Evolutionary conservation across 2,888 invertebrate species (phyloP).

Genomic region (Tetragonisca angustula): DNA sequence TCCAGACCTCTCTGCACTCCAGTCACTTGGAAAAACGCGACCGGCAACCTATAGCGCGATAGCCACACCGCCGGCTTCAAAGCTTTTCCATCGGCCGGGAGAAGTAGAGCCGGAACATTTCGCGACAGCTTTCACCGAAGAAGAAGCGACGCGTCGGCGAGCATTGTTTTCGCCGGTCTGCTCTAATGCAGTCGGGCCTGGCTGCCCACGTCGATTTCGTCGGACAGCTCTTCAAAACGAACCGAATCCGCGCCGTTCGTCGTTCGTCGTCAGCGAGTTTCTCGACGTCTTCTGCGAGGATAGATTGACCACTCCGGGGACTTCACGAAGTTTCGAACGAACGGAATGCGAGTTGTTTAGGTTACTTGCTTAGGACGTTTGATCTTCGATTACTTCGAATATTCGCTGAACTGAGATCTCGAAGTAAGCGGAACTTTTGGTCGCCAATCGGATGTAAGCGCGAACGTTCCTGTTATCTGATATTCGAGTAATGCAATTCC

Average conservation of each 20-base stretch:
- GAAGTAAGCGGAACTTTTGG: too few relatives aligned
- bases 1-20: slow-evolving; percentile 55
- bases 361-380: too few relatives aligned
- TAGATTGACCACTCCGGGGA: too few relatives aligned
- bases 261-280: neutral
- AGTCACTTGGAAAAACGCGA: slow-evolving; percentile 57
- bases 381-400: too few relatives aligned
- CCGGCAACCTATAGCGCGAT: slow-evolving; percentile 27
- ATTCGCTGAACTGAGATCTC: too few relatives aligned
- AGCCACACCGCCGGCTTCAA: slow-evolving; percentile 12
- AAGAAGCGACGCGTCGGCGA: slow-evolving; percentile 2
- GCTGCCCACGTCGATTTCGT: neutral
- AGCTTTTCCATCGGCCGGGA: slow-evolving; percentile 19
- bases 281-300: too few relatives aligned
- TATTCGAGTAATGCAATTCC: too few relatives aligned
- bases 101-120: slow-evolving; percentile 37
- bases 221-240: neutral
- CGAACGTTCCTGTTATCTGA: too few relatives aligned
- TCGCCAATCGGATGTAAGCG: too few relatives aligned
- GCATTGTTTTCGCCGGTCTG: slow-evolving; percentile 20
- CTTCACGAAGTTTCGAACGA: too few relatives aligned
- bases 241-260: too few relatives aligned
- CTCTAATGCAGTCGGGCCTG: neutral
- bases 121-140: slow-evolving; percentile 52
- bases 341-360: too few relatives aligned